Percentiles rank a stretch among this genome's conserved stretches.
phyloP scores from a whole-genome alignment of 2,797 vertebrate genomes.

The Megaceryle alcyon region DNA sequence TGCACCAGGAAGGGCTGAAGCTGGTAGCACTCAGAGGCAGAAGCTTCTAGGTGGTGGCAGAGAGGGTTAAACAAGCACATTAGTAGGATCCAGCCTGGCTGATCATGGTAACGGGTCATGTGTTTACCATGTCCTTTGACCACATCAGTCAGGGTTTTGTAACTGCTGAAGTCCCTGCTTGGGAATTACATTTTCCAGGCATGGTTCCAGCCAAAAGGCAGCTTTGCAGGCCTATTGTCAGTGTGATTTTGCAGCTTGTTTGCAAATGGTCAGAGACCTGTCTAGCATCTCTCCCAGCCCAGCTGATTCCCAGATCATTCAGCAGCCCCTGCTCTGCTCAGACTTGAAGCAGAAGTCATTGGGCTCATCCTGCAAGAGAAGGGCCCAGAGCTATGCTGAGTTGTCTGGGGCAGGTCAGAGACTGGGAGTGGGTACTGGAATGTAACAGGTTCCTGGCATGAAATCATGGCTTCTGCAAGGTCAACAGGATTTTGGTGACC shows the following conservation, averaged over 20 bases:
- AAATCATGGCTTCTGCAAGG: background rate
- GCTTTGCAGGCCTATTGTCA: conserved; percentile 62
- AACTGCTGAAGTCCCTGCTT: conserved; percentile 52
- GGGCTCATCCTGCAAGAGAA: background rate
- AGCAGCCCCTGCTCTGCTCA: background rate
- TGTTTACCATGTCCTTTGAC: conserved; percentile 21
- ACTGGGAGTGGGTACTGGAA: background rate
- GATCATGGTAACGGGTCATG: background rate
- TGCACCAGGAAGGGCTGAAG: background rate
- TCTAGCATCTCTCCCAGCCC: conserved; percentile 17
- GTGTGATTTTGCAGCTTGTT: conserved; percentile 67
- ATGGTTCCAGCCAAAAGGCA: conserved; percentile 56
- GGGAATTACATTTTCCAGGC: conserved; percentile 66
- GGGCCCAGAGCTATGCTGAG: background rate
- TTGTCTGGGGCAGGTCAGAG: background rate
- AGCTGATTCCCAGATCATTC: background rate
- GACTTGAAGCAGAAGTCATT: background rate
- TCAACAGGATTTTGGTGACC: background rate
- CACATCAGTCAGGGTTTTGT: conserved; percentile 22
- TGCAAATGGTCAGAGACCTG: conserved; percentile 52
- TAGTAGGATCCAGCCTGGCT: background rate
- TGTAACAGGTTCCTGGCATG: background rate
- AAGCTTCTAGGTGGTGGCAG: conserved; percentile 15
- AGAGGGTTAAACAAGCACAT: conserved; percentile 18
- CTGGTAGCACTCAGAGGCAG: background rate